A percentile compares a stretch with the other conserved stretches of the same genome.
Evolutionary conservation across 2,113 vertebrate species (phyloP).

Genomic region (Suricata suricatta): DNA sequence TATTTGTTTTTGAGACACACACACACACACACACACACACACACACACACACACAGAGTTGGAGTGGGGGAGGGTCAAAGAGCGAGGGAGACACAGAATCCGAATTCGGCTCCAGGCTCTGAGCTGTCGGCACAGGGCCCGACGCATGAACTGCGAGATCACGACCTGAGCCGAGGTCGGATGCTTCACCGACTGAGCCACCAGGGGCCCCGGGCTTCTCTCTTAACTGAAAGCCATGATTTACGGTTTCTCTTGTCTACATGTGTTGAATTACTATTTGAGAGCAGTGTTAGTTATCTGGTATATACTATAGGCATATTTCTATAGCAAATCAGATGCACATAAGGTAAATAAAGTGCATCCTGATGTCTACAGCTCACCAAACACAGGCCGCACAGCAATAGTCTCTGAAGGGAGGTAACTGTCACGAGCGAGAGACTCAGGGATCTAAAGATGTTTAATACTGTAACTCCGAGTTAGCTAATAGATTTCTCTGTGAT

Average conservation of each 20-base stretch:
- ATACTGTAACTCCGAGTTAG: slow-evolving; percentile 44
- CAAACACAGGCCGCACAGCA: not conserved
- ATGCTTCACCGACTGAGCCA: no score
- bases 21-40: no score
- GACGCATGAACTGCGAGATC: no score
- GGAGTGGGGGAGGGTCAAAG: no score
- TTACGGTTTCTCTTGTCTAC: not conserved
- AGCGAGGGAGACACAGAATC: no score
- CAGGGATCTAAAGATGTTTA: not conserved
- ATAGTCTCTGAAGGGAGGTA: not conserved
- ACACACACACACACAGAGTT: no score
- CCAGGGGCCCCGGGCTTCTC: not conserved
- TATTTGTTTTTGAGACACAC: no score
- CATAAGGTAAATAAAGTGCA: not conserved
- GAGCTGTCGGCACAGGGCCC: no score
- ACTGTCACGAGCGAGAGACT: not conserved
- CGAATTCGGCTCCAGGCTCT: no score
- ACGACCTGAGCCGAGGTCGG: no score
- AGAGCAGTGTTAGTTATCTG: not conserved
- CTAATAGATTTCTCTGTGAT: slow-evolving; percentile 42
- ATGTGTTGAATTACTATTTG: not conserved
- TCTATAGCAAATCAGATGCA: not conserved
- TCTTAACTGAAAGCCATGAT: not conserved
- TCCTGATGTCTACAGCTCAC: not conserved
- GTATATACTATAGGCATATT: not conserved